A percentile compares a stretch with the other conserved stretches of the same genome.
Evolutionary conservation across 2,888 invertebrate species (phyloP).

Genomic region (Salticus scenicus): DNA sequence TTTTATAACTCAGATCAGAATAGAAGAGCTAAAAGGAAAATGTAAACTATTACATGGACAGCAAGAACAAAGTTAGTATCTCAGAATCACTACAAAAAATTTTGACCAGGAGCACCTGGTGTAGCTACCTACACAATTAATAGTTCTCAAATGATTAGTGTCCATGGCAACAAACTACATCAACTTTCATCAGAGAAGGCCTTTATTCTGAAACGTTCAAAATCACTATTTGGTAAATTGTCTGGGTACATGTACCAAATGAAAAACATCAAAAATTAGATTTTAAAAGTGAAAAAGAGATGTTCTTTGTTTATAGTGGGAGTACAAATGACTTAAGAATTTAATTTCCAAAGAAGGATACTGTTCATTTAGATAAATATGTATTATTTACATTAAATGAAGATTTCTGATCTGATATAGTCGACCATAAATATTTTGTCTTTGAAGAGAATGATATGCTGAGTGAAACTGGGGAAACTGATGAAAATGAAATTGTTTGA

Average conservation of each 20-base stretch:
- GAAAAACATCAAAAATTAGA: not conserved
- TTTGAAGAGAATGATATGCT: not conserved
- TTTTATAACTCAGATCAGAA: not conserved
- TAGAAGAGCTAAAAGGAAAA: not conserved
- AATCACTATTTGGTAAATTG: not conserved
- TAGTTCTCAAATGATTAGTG: not conserved
- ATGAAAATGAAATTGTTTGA: not conserved
- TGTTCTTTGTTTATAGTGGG: not conserved
- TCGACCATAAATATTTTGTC: not conserved
- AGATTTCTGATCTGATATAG: not conserved
- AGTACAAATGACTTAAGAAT: not conserved
- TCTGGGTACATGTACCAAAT: not conserved
- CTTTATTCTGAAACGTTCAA: not conserved
- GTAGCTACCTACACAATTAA: not conserved
- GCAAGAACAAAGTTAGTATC: not conserved
- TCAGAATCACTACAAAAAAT: not conserved
- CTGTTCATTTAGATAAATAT: not conserved
- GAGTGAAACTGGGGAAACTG: too few species aligned
- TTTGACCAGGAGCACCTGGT: not conserved
- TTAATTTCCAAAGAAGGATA: not conserved
- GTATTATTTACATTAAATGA: not conserved
- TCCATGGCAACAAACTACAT: not conserved
- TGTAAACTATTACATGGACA: not conserved
- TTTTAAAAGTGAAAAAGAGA: not conserved
- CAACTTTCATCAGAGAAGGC: not conserved